Evolutionary conservation across 2,113 vertebrate genomes (phyloP), one percentile per base, ranked within the genome.

Genomic region (Piaya cayana): DNA sequence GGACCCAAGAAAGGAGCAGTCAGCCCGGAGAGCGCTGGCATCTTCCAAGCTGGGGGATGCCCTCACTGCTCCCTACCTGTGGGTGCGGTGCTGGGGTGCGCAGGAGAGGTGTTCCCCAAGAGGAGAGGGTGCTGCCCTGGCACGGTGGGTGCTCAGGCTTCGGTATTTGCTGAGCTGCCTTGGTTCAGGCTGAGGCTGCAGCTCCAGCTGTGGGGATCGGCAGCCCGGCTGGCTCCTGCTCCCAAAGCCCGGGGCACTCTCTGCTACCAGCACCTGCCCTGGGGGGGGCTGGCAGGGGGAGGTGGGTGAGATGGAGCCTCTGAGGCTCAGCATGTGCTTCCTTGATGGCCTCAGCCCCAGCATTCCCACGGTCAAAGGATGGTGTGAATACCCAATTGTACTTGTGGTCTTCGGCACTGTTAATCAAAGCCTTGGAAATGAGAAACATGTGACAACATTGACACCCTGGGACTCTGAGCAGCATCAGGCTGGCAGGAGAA

Each of bases 291-390:
- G 88, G 63, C 50, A 11, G 47, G 59, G 79, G 63, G 5, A 55
- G 47, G 12, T 2, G 36, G 63, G 37, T 37, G 50, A 69, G 50
- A 27, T 11, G 1, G 23, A 93, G 60, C 55, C 39, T 36, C 76
- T 1, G 63, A 67, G 86, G 25, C 81, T 86, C 88, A 26, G 42
- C 22, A 5, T 20, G 12, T 9, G 2, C n/a, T 62, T 26, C 71
- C 62, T 30, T 1, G 49, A 1, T 7, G 39, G 58, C 63, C 36
- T 8, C 18, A 50, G 17, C n/a, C 32, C 27, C 29, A 2, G 58
- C 6, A 1, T 27, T 39, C 22, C 53, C 37, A 0, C 0, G n/a
- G 42, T 8, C 0, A 1, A 60, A 45, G 22, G 77, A 55, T 0
- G 77, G 42, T 15, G 34, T 58, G 27, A 6, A 29, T 8, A 17